These are phyloP conservation scores for Brachionus manjavacas DNA, from an alignment of 1,140 invertebrate species.

Conservation along the genomic window DNA sequence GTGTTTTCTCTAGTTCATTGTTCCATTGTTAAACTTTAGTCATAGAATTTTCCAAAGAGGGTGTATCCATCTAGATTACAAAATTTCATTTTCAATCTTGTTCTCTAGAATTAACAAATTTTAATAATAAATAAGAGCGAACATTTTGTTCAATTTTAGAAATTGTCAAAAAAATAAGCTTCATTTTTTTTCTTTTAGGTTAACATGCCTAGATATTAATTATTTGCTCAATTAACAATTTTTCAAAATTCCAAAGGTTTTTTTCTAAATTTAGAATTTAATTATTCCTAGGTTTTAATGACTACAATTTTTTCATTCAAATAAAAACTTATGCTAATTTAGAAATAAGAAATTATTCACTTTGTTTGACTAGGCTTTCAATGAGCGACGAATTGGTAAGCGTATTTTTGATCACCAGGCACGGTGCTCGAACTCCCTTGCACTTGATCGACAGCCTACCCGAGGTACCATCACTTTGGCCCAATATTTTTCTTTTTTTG, in stretches of 20 bases:
- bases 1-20: neutral
- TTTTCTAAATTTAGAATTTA: neutral
- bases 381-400: constrained; percentile 9
- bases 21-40: neutral
- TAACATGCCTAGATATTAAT: neutral
- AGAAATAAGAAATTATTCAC: neutral
- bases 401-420: constrained; percentile 28
- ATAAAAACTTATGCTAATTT: neutral
- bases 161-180: neutral
- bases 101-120: neutral
- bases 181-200: neutral
- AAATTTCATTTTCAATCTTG: neutral
- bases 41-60: neutral
- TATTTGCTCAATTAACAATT: neutral
- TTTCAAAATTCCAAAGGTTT: neutral
- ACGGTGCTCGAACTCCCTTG: constrained; percentile 34
- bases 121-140: no score
- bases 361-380: neutral
- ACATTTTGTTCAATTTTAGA: neutral
- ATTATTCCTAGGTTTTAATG: neutral
- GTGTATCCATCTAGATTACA: neutral
- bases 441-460: neutral
- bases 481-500: neutral
- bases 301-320: neutral
- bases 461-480: neutral